These are phyloP conservation scores for Anarsia innoxiella DNA, from an alignment of 2,888 invertebrate genomes.

Conservation along the genomic window DNA sequence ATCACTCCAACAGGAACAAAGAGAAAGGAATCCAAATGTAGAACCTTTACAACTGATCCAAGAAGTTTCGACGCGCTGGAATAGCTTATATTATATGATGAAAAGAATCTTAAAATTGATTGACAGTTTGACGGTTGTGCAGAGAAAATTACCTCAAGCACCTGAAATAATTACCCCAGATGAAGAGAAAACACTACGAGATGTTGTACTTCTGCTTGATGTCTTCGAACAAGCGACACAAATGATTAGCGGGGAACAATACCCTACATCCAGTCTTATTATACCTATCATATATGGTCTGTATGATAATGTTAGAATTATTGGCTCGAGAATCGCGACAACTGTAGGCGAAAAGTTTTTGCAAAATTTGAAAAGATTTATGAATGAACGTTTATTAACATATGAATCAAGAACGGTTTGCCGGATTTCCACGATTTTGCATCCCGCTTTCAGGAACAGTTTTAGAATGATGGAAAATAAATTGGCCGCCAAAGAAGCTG, in stretches of 20 bases:
- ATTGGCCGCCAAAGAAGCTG: background rate
- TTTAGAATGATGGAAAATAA: background rate
- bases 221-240: constrained; percentile 11
- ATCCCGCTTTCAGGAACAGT: constrained; percentile 2
- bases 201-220: constrained; percentile 5
- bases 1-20: constrained; percentile 7
- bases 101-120: constrained; percentile 11
- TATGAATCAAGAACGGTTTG: constrained; percentile 9
- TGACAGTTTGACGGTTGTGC: constrained; percentile 7
- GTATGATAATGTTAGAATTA: constrained; percentile 2
- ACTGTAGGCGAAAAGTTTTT: constrained; percentile 8
- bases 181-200: constrained; percentile 8
- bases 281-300: constrained; percentile 4
- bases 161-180: constrained; percentile 9
- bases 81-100: constrained; percentile 11
- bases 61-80: constrained; percentile 11
- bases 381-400: constrained; percentile 7
- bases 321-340: background rate
- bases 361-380: constrained; percentile 3
- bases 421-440: constrained; percentile 3
- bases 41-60: background rate
- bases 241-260: constrained; percentile 9
- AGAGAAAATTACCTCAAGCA: constrained; percentile 10
- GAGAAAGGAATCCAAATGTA: constrained; percentile 6
- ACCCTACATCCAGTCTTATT: constrained; percentile 7